Evolutionary conservation across 2,113 vertebrate species (phyloP), one percentile per base, ranked within the genome.

Genomic region (Onychorhynchus coronatus): DNA sequence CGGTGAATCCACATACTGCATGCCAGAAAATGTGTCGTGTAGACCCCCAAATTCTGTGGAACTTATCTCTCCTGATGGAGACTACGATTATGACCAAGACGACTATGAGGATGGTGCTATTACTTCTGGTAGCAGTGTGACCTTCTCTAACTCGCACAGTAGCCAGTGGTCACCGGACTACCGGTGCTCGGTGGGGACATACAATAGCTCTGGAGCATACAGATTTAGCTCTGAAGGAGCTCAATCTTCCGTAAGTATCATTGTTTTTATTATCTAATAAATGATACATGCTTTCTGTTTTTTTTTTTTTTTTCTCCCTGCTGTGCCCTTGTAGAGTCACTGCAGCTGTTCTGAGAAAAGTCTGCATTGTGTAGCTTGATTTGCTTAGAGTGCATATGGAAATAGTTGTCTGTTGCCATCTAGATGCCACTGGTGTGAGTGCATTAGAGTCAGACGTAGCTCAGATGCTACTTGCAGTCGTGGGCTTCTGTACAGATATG

Each of bases 161-260:
- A 99, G 98, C 71, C 99, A 98, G 97, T 99, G 99, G 99, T 99
- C 99, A 33, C 98, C 98, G 0, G 99, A 99, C 91, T 99, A 99
- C 95, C 98, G 99, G 5, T 99, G 98, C 58, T 99, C 99, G 0
- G 95, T 99, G 46, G 99, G 99, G 10, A 99, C 99, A 2, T 99
- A 99, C 98, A 99, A 98, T 88, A 99, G 99, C 94, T 99, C 99
- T 0, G 99, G 99, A 53, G 98, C 98, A 0, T 99, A 99, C 95
- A 98, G 99, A 27, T 99, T 99, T 94, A 99, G 99, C 95, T 99
- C 99, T 0, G 99, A 99, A 70, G 99, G 99, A 30, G 98, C 99
- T 4, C 99, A 99, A 97, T 99, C 99, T 50, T 99, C 99, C 30
- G 99, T 99, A 72, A 98, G 99, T 98, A 79, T 25, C 39, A 4